Conservation (phyloP, 2,797 vertebrate genomes). For the Gadopsis marmoratus region DNA sequence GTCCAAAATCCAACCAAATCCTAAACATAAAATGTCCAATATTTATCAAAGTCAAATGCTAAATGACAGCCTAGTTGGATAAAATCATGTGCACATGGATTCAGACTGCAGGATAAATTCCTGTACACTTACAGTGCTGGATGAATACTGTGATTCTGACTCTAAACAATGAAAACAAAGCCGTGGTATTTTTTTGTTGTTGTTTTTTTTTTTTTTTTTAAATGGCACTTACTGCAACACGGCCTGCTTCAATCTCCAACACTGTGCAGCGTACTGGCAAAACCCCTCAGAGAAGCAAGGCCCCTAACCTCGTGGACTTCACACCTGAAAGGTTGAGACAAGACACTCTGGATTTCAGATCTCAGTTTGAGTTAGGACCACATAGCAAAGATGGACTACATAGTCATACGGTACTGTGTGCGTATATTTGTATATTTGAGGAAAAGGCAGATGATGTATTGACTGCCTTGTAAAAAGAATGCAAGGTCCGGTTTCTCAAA, state of each 20-base stretch:
- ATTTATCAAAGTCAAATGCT: neutral
- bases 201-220: neutral
- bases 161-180: constrained; percentile 12
- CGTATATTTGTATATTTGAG: constrained; percentile 23
- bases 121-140: neutral
- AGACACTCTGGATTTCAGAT: constrained; percentile 13
- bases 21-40: neutral
- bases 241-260: constrained; percentile 9
- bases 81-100: neutral
- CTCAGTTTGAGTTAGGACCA: neutral
- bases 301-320: neutral
- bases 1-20: neutral
- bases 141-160: neutral
- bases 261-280: constrained; percentile 15
- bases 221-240: constrained; percentile 54
- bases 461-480: constrained; percentile 5
- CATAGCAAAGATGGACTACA: neutral
- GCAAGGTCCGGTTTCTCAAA: constrained; percentile 36
- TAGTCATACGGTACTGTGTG: constrained; percentile 4
- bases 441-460: constrained; percentile 24
- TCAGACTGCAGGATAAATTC: neutral
- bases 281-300: constrained; percentile 1
- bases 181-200: neutral
- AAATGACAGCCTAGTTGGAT: neutral
- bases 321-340: constrained; percentile 13